Base-by-base conservation (phyloP, 2,113 vertebrate genomes). In the Ceyx cyanopectus region DNA sequence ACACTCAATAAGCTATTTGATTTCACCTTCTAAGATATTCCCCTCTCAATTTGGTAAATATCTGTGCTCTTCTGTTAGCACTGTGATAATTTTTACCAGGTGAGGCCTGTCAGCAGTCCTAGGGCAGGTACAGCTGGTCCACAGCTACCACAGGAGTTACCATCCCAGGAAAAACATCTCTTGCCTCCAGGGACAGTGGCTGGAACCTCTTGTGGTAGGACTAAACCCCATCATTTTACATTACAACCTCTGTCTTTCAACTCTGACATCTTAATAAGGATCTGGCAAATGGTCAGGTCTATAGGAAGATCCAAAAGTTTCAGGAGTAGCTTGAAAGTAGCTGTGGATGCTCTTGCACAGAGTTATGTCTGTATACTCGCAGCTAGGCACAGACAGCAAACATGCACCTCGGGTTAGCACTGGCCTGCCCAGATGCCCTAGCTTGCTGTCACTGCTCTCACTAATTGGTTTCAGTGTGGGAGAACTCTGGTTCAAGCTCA, bases 151-250 rank as follows among this genome's bases (percentile, higher is more conserved):
- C 30, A 61, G 80, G 67, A 80, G 14, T n/a, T n/a, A 3, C 0
- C 79, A 50, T 5, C 32, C 34, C 65, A n/a, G 54, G 8, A 74
- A 54, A 69, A 75, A 26, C 37, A 46, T n/a, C 81, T 62, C 56
- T 7, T 69, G 34, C 2, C 21, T 54, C 20, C 30, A 67, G n/a
- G 45, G 27, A 2, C 32, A 29, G 30, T 1, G 51, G 10, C 66
- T 91, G 74, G 14, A 90, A 43, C 14, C 4, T 8, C 11, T 29
- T 0, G 0, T 17, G 5, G 8, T 22, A 26, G 23, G 41, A 13
- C 50, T 16, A 10, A 83, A 18, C 58, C 29, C 15, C 22, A 10
- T 65, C 53, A 17, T 61, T 54, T 79, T 21, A 53, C 45, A 32
- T 8, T 8, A 0, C 17, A 20, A 29, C 10, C 76, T 20, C 48